phyloP scores from a whole-genome alignment of 2,113 vertebrate genomes.

The Epinephelus lanceolatus region DNA sequence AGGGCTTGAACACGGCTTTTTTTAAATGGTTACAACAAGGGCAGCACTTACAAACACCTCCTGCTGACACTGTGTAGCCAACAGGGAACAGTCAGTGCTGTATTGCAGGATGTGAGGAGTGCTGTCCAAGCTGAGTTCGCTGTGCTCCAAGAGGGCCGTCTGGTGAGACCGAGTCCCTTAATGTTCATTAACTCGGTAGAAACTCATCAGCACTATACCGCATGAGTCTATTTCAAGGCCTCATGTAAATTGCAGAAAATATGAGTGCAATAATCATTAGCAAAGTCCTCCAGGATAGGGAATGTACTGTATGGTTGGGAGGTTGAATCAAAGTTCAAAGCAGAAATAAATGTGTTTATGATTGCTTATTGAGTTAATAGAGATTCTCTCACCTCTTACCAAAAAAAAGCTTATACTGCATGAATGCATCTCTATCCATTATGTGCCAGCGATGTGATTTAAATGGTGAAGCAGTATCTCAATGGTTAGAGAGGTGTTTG shows the following conservation, averaged over 20 bases:
- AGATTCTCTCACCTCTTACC: neutral
- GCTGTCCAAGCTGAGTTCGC: slow-evolving; percentile 52
- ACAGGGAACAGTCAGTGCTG: slow-evolving; percentile 45
- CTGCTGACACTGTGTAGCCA: slow-evolving; percentile 15
- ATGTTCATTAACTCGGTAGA: slow-evolving; percentile 65
- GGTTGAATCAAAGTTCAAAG: slow-evolving; percentile 67
- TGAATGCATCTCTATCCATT: neutral
- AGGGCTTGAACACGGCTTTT: slow-evolving; percentile 18
- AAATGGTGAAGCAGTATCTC: neutral
- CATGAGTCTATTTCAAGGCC: slow-evolving; percentile 63
- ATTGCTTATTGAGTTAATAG: slow-evolving; percentile 21
- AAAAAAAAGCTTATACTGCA: neutral
- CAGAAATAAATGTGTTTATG: slow-evolving; percentile 55
- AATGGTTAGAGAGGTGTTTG: neutral
- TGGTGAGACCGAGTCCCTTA: slow-evolving; percentile 57
- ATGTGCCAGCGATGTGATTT: neutral
- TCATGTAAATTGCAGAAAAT: slow-evolving; percentile 67
- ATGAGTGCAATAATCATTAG: slow-evolving; percentile 65
- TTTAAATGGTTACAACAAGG: slow-evolving; percentile 28
- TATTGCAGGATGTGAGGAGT: slow-evolving; percentile 32
- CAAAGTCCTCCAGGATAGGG: slow-evolving; percentile 54
- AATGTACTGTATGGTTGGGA: slow-evolving; percentile 47
- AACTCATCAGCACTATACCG: slow-evolving; percentile 57
- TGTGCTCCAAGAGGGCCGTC: slow-evolving; percentile 17
- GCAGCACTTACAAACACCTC: slow-evolving; percentile 36